Evolutionary conservation across 2,888 invertebrate species (phyloP).

Genomic region (Hemicrepidius hirtus): DNA sequence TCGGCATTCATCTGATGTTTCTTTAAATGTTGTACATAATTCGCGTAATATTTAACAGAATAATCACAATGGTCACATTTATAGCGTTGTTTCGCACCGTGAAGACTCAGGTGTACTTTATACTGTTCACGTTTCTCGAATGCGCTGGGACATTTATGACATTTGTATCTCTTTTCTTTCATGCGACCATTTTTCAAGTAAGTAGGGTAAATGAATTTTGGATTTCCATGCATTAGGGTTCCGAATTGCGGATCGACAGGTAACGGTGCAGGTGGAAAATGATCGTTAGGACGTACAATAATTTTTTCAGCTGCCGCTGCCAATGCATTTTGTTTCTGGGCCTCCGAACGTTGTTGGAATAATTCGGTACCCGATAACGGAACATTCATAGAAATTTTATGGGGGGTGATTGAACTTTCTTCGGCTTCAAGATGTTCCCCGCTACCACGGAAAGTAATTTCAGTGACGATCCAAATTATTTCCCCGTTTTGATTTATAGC

Average conservation of each 20-base stretch:
- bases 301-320: constrained; percentile 71
- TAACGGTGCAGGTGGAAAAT: constrained; percentile 72
- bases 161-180: constrained; percentile 87
- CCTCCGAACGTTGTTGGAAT: constrained; percentile 79
- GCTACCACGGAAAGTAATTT: constrained; percentile 58
- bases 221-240: constrained; percentile 82
- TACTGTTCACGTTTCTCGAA: constrained; percentile 91
- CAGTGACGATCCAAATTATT: constrained; percentile 72
- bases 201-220: constrained; percentile 85
- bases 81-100: constrained; percentile 89
- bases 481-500: constrained; percentile 66
- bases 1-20: constrained; percentile 85
- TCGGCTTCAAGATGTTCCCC: constrained; percentile 58
- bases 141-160: constrained; percentile 90
- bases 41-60: constrained; percentile 90
- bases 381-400: constrained; percentile 69
- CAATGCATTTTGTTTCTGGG: constrained; percentile 73
- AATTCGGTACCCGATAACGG: constrained; percentile 80
- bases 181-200: constrained; percentile 83
- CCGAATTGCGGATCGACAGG: constrained; percentile 81
- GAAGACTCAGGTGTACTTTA: constrained; percentile 86
- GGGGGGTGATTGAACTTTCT: constrained; percentile 48
- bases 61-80: constrained; percentile 91
- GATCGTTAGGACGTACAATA: constrained; percentile 74
- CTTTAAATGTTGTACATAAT: constrained; percentile 87